Evolutionary conservation across 1,140 invertebrate species (phyloP).

Genomic region (Euwallacea similis): DNA sequence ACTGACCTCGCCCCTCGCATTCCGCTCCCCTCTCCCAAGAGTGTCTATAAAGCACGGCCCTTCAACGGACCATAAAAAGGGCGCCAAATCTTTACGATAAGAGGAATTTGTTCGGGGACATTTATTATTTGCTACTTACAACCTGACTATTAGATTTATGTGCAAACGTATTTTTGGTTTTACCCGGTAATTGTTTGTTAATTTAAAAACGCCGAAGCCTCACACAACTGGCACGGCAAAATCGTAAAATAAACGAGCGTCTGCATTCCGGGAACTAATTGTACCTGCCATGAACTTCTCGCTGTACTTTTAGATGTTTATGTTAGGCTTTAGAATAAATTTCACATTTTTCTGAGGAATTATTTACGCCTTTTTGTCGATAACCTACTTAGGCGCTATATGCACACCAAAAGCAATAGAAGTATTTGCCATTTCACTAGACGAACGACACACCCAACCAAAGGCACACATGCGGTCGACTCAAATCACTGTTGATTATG

Average conservation of each 20-base stretch:
- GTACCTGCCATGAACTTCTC: background rate
- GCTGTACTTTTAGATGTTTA: background rate
- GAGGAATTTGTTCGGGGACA: conserved; percentile 30
- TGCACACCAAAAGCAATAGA: background rate
- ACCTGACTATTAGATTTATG: conserved; percentile 15
- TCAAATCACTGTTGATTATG: conserved; percentile 2
- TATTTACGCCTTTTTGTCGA: background rate
- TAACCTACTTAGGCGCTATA: background rate
- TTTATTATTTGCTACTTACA: conserved; percentile 19
- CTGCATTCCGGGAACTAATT: conserved; percentile 17
- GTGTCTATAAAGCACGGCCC: conserved; percentile 26
- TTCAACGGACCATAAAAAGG: conserved; percentile 30
- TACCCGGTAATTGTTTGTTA: background rate
- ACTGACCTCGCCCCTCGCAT: conserved; percentile 28
- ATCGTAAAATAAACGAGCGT: conserved; percentile 21
- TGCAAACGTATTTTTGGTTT: background rate
- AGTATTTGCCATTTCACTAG: too few relatives aligned
- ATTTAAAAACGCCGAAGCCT: background rate
- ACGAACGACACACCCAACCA: background rate
- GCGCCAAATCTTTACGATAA: conserved; percentile 31
- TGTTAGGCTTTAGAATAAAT: conserved; percentile 5
- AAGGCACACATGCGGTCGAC: background rate
- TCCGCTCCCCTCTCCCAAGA: conserved; percentile 12
- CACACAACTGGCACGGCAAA: conserved; percentile 2
- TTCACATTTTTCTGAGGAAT: conserved; percentile 13